Conservation (phyloP, 2,888 invertebrate genomes). For the Pollenia amentaria region DNA sequence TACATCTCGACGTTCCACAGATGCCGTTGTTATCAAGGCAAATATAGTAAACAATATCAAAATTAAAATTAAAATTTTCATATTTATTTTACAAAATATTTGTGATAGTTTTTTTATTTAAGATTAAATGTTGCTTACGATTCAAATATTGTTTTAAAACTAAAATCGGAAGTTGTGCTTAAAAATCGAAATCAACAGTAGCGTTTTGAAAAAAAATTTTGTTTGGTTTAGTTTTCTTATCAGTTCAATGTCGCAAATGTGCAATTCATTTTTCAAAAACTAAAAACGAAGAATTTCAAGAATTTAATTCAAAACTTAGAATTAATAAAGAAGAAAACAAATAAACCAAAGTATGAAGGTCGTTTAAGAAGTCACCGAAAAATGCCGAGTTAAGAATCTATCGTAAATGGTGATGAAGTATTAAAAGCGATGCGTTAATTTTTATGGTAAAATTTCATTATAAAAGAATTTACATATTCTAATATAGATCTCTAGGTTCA, state of each 20-base stretch:
- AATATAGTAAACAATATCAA: conserved; percentile 57
- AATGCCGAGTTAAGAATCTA: not conserved
- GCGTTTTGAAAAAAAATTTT: conserved; percentile 16
- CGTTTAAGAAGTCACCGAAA: not conserved
- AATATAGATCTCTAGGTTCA: too few relatives aligned
- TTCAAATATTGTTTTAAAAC: conserved; percentile 62
- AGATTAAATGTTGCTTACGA: conserved; percentile 45
- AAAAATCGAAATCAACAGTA: conserved; percentile 23
- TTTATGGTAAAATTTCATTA: too few relatives aligned
- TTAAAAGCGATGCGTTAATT: too few relatives aligned
- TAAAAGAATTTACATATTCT: too few relatives aligned
- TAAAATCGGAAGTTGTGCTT: conserved; percentile 35
- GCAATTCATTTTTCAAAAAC: conserved; percentile 34
- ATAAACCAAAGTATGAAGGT: not conserved
- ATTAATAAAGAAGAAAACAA: not conserved
- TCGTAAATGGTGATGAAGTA: too few relatives aligned
- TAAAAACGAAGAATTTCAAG: conserved; percentile 3
- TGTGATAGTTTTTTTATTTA: not conserved
- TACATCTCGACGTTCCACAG: conserved; percentile 35
- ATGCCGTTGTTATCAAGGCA: conserved; percentile 32
- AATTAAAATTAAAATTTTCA: conserved; percentile 63
- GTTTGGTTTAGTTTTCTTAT: conserved; percentile 70
- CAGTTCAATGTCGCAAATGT: conserved; percentile 70
- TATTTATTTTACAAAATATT: conserved; percentile 30
- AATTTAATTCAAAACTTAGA: conserved; percentile 18